Evolutionary conservation across 2,888 invertebrate genomes (phyloP).

Genomic region (Lepidocyrtinus sp.): DNA sequence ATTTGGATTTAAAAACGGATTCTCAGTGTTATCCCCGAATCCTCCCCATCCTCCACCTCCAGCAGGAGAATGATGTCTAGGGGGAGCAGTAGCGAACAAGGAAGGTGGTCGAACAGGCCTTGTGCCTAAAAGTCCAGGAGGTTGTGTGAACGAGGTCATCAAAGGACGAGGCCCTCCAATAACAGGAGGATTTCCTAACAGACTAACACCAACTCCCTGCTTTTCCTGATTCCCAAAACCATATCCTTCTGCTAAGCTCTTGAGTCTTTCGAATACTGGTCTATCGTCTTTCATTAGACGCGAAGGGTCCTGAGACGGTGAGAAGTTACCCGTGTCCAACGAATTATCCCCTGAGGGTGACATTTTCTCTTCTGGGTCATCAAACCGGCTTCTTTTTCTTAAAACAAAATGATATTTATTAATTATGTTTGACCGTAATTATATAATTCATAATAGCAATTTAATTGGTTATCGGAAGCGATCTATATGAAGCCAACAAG

Average conservation of each 20-base stretch:
- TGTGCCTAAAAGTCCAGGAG: constrained; percentile 29
- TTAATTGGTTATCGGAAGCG: constrained; percentile 33
- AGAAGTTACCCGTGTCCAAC: constrained; percentile 25
- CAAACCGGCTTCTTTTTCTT: constrained; percentile 67
- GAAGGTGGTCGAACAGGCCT: constrained; percentile 15
- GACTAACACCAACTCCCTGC: constrained; percentile 14
- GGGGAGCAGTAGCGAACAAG: constrained; percentile 5
- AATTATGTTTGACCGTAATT: constrained; percentile 21
- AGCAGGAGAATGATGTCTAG: not conserved
- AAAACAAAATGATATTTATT: constrained; percentile 3
- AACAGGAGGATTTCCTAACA: constrained; percentile 42
- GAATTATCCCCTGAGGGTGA: constrained; percentile 42
- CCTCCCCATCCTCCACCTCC: constrained; percentile 33
- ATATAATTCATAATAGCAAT: constrained; percentile 4
- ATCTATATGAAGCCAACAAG: constrained; percentile 57
- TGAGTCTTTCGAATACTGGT: constrained; percentile 67
- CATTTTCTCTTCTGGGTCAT: constrained; percentile 63
- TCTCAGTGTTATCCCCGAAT: constrained; percentile 47
- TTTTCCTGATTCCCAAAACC: constrained; percentile 39
- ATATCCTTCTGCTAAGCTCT: constrained; percentile 64
- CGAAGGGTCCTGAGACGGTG: constrained; percentile 40
- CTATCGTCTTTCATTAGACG: constrained; percentile 57
- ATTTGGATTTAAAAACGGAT: constrained; percentile 68
- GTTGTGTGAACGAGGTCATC: constrained; percentile 25
- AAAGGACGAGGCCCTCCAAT: constrained; percentile 24